These are phyloP conservation scores for Gambelia wislizenii DNA, from an alignment of 2,797 vertebrate species.

Conservation along the genomic window DNA sequence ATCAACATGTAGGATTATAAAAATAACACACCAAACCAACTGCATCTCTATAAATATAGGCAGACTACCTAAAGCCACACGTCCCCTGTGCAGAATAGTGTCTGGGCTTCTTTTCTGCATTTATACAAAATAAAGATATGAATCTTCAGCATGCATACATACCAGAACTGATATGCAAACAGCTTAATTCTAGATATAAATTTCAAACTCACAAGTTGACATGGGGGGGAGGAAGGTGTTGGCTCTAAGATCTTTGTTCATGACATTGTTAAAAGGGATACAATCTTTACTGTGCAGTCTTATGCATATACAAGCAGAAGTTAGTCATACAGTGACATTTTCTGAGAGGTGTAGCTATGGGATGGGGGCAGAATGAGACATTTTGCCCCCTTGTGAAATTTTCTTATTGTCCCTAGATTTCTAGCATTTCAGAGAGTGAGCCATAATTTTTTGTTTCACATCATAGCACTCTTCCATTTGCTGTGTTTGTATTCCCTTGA, in stretches of 20 bases:
- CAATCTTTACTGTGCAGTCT: neutral
- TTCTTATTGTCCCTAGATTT: no score
- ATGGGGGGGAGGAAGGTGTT: neutral
- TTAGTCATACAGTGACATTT: neutral
- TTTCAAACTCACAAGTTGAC: neutral
- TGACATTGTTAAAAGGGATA: neutral
- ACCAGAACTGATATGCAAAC: conserved; percentile 20
- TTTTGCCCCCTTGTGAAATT: no score
- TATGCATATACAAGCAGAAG: neutral
- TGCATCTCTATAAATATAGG: conserved; percentile 15
- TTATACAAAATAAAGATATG: conserved; percentile 10
- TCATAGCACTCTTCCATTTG: no score
- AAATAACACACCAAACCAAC: conserved; percentile 41
- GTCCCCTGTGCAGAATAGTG: neutral
- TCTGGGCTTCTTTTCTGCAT: neutral
- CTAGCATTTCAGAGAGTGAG: no score
- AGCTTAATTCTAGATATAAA: neutral
- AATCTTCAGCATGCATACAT: no score
- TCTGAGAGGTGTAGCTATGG: no score
- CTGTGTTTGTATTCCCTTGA: no score
- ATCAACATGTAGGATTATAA: conserved; percentile 35
- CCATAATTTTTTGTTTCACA: no score
- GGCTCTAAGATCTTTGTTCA: no score
- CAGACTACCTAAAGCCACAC: conserved; percentile 30
- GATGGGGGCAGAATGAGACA: no score